These are phyloP conservation scores for Carassius gibelio DNA, from an alignment of 2,113 vertebrate genomes.

Conservation along the genomic window DNA sequence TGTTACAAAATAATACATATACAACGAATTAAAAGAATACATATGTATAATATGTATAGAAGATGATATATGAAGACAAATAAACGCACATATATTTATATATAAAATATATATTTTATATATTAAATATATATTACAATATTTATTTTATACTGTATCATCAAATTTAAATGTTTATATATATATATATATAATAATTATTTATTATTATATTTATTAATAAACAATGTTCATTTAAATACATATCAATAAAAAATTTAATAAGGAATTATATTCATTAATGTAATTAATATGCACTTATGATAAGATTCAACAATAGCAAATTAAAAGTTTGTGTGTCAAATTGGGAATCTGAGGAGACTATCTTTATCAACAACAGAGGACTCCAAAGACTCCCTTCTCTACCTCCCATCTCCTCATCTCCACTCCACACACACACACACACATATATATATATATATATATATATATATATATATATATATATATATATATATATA, in stretches of 20 bases:
- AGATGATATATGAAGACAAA: no score
- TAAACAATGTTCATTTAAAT: not conserved
- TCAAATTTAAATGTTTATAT: not conserved
- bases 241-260: not conserved
- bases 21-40: no score
- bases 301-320: no score
- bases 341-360: slow-evolving; percentile 60
- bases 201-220: no score
- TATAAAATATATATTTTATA: no score
- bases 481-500: no score
- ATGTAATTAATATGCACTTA: no score
- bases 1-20: no score
- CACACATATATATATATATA: no score
- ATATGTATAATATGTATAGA: no score
- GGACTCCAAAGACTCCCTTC: slow-evolving; percentile 46
- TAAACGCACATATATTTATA: not conserved
- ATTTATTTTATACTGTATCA: not conserved
- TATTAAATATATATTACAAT: no score
- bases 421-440: not conserved
- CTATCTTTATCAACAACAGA: slow-evolving; percentile 66
- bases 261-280: not conserved
- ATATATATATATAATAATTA: not conserved
- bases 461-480: no score
- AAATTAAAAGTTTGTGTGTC: slow-evolving; percentile 29
- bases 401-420: not conserved